phyloP scores from a whole-genome alignment of 2,113 vertebrate genomes.

The Ciconia stormi region DNA sequence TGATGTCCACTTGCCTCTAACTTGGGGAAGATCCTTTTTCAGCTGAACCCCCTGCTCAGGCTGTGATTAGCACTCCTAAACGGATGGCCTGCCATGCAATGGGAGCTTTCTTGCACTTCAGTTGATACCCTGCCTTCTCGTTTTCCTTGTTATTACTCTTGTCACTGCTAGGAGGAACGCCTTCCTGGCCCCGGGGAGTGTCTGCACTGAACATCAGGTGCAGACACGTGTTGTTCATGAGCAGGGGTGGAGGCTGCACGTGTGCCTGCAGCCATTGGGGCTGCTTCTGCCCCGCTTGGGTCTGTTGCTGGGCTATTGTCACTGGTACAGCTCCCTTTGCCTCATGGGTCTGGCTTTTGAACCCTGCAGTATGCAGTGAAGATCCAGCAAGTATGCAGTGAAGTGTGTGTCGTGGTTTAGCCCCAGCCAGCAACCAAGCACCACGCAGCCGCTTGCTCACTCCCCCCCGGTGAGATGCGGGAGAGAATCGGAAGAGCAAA shows the following conservation, averaged over 20 bases:
- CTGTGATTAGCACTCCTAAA: not conserved
- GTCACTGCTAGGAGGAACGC: not conserved
- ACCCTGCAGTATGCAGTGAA: not conserved
- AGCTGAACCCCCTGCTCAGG: not conserved
- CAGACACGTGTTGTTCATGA: accelerated
- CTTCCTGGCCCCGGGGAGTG: not conserved
- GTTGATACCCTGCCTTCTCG: not conserved
- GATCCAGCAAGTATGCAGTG: not conserved
- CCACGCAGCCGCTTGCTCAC: no score
- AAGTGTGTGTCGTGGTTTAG: no score
- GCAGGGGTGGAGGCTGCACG: not conserved
- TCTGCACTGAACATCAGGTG: not conserved
- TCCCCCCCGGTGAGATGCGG: no score
- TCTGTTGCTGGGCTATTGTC: not conserved
- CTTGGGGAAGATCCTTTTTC: not conserved
- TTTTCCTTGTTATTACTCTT: not conserved
- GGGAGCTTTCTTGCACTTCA: not conserved
- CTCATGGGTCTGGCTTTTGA: not conserved
- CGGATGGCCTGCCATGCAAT: not conserved
- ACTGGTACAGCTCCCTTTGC: not conserved
- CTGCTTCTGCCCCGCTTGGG: not conserved
- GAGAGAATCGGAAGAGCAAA: no score
- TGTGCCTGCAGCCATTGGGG: not conserved
- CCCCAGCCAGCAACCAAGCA: no score
- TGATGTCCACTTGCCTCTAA: not conserved